Percentiles rank a stretch among this genome's conserved stretches.
Conservation (phyloP, 2,113 vertebrate species). For the Pogonocichla stellata region DNA sequence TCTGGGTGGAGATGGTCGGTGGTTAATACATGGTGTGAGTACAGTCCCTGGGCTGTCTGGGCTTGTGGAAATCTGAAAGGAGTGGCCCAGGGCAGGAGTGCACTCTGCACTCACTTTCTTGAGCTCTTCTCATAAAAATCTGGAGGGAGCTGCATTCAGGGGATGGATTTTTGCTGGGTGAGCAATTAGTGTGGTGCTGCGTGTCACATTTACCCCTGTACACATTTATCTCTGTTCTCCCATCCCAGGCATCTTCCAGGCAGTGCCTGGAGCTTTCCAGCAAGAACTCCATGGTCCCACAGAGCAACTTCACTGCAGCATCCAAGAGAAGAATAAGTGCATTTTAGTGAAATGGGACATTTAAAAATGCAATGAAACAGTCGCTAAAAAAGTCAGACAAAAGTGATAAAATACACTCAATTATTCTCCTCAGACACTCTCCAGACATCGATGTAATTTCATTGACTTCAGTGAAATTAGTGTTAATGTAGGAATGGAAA, state of each 20-base stretch:
- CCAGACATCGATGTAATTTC: slow-evolving; percentile 34
- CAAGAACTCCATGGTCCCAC: background rate
- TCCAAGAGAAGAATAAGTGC: background rate
- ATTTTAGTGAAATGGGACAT: background rate
- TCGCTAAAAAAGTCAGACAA: background rate
- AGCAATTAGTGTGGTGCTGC: background rate
- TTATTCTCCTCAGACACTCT: slow-evolving; percentile 49
- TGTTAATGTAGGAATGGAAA: slow-evolving; percentile 64
- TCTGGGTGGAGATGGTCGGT: rapidly evolving
- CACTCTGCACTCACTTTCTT: background rate
- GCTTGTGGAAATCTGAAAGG: background rate
- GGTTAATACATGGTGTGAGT: background rate
- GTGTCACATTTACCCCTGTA: rapidly evolving
- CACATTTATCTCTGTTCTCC: background rate
- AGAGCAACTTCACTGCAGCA: background rate
- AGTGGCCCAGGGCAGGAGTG: background rate
- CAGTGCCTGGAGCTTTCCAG: background rate
- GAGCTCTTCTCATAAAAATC: background rate
- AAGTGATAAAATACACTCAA: slow-evolving; percentile 48
- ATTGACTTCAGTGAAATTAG: slow-evolving; percentile 60
- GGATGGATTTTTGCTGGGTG: background rate
- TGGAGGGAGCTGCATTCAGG: background rate
- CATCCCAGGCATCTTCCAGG: background rate
- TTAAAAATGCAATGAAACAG: background rate
- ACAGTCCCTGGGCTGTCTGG: background rate